These are phyloP conservation scores for Drosophila sp. DNA, from an alignment of 1,140 invertebrate genomes.

Conservation along the genomic window DNA sequence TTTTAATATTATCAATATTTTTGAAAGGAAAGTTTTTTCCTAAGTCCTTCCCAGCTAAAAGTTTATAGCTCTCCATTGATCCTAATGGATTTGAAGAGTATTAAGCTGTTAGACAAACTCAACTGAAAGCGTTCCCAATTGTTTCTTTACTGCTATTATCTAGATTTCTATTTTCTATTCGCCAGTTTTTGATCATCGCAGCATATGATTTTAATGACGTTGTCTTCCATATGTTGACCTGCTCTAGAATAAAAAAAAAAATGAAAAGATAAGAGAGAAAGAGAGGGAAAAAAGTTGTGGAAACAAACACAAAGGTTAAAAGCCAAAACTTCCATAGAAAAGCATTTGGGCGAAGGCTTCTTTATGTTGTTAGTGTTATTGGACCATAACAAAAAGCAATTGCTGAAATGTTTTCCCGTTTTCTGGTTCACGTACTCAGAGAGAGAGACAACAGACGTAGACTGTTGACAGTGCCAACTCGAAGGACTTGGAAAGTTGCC, in stretches of 20 bases:
- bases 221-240: slow-evolving; percentile 17
- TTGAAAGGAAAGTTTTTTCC: too few species aligned
- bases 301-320: slow-evolving; percentile 19
- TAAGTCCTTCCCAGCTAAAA: too few species aligned
- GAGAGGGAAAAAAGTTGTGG: background rate
- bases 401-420: slow-evolving; percentile 19
- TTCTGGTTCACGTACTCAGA: slow-evolving; percentile 17
- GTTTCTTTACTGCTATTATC: slow-evolving; percentile 6
- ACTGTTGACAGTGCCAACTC: slow-evolving; percentile 21
- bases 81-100: too few species aligned
- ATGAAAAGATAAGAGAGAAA: too few species aligned
- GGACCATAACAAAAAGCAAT: slow-evolving; percentile 23
- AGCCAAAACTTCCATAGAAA: slow-evolving; percentile 9
- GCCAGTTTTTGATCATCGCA: slow-evolving; percentile 52
- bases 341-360: slow-evolving; percentile 4
- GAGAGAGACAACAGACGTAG: background rate
- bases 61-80: too few species aligned
- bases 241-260: background rate
- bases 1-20: too few species aligned
- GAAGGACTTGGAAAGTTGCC: slow-evolving; percentile 9
- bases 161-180: slow-evolving; percentile 9
- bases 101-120: background rate
- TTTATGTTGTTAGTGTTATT: slow-evolving; percentile 14
- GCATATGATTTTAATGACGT: slow-evolving; percentile 60
- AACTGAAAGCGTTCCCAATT: background rate